Percentiles rank a stretch among this genome's conserved stretches.
phyloP scores from a whole-genome alignment of 2,888 invertebrate genomes.

The Noctua janthe region DNA sequence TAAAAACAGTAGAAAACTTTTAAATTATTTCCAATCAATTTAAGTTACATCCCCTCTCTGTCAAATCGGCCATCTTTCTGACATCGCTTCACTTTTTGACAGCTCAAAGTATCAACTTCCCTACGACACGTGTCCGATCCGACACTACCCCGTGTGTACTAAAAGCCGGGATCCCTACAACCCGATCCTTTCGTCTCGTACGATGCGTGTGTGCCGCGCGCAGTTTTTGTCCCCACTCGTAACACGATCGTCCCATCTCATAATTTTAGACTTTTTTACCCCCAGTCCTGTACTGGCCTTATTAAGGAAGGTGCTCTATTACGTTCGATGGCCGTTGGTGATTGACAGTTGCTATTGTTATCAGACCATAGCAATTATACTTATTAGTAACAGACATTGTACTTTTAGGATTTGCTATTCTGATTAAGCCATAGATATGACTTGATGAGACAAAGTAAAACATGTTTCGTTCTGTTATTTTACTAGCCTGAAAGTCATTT shows the following conservation, averaged over 20 bases:
- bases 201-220: slow-evolving; percentile 73
- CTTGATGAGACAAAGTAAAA: background rate
- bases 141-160: slow-evolving; percentile 62
- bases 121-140: slow-evolving; percentile 65
- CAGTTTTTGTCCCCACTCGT: slow-evolving; percentile 82
- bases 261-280: slow-evolving; percentile 85
- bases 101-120: background rate
- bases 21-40: background rate
- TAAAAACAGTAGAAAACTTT: background rate
- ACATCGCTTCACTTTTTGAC: background rate
- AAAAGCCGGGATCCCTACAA: slow-evolving; percentile 67
- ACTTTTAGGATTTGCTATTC: background rate
- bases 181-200: slow-evolving; percentile 74
- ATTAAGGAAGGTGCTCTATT: slow-evolving; percentile 81
- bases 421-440: background rate
- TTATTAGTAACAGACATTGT: background rate
- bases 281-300: slow-evolving; percentile 74
- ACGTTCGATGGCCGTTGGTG: slow-evolving; percentile 72
- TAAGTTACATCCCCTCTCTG: background rate
- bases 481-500: background rate
- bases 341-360: slow-evolving; percentile 80
- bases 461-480: background rate
- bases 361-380: slow-evolving; percentile 18
- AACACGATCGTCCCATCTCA: slow-evolving; percentile 88
- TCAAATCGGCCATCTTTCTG: background rate